Evolutionary conservation across 2,113 vertebrate genomes (phyloP).

Genomic region (Pontoporia blainvillei): DNA sequence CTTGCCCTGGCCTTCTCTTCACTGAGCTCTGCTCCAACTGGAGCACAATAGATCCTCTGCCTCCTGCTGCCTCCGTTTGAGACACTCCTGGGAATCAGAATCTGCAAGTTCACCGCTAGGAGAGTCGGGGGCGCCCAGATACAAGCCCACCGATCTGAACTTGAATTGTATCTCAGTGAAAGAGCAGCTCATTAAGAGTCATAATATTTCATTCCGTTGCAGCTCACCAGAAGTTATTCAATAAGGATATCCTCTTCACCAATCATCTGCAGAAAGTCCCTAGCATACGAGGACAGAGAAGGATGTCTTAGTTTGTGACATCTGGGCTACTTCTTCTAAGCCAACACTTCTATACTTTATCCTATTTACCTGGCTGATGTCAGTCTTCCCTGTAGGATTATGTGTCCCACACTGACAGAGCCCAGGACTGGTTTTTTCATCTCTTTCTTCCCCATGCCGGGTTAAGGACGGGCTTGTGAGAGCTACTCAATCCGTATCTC

Average conservation of each 20-base stretch:
- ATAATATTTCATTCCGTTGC: slow-evolving; percentile 29
- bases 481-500: not conserved
- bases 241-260: not conserved
- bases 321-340: not conserved
- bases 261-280: not conserved
- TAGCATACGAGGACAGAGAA: not conserved
- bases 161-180: slow-evolving; percentile 9
- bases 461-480: not conserved
- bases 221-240: slow-evolving; percentile 16
- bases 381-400: not conserved
- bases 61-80: not conserved
- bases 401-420: not conserved
- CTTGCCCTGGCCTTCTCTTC: slow-evolving; percentile 7
- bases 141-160: not conserved
- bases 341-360: not conserved
- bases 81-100: not conserved
- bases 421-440: not conserved
- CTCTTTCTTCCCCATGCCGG: not conserved
- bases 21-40: not conserved
- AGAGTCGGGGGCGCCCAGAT: not conserved
- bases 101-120: not conserved
- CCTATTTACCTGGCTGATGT: not conserved
- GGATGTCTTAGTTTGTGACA: not conserved
- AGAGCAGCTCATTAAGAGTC: slow-evolving; percentile 46
- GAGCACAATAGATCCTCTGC: not conserved